Evolutionary conservation across 1,140 invertebrate species (phyloP), one percentile per base, ranked within the genome.

Genomic region (Asobara japonica): DNA sequence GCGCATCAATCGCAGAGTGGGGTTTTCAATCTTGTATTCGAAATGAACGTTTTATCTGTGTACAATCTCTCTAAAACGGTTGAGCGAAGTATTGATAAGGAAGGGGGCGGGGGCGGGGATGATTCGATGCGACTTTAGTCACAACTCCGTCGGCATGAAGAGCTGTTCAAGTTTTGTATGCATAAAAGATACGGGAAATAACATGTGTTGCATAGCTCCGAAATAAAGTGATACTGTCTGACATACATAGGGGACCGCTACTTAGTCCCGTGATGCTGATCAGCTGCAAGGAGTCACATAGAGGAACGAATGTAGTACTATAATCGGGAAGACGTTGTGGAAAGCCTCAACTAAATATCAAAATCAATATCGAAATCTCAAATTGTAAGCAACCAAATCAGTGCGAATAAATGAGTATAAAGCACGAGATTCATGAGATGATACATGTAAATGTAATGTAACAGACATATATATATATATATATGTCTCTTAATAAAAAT

Each of bases 41-140:
- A 84, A 87, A 85, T 85, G 86, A 86, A 86, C 85, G 82, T 85
- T 85, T 85, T 80, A 83, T 83, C 83, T 83, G 82, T 80, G 80
- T 78, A 86, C 84, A 84, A 85, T 86, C 83, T 80, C 83, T 82
- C 78, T 77, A 78, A 71, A 71, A 76, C 60, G 76, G 65, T 72
- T 78, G 80, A 69, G n/a, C n/a, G n/a, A n/a, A n/a, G n/a, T n/a
- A n/a, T n/a, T n/a, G n/a, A n/a, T n/a, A n/a, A n/a, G 69, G 73
- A 78, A 79, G 51, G 18, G 51, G 27, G 27, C 27, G 64, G 77
- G 72, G 65, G 69, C 76, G 79, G 65, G 66, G 72, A n/a, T n/a
- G n/a, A n/a, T n/a, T n/a, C n/a, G n/a, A n/a, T n/a, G n/a, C n/a
- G n/a, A n/a, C n/a, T n/a, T n/a, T n/a, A n/a, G n/a, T n/a, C n/a